A percentile compares a stretch with the other conserved stretches of the same genome.
These are phyloP conservation scores for Oxygymnocypris stewartii DNA, from an alignment of 2,113 vertebrate species.

Conservation along the genomic window DNA sequence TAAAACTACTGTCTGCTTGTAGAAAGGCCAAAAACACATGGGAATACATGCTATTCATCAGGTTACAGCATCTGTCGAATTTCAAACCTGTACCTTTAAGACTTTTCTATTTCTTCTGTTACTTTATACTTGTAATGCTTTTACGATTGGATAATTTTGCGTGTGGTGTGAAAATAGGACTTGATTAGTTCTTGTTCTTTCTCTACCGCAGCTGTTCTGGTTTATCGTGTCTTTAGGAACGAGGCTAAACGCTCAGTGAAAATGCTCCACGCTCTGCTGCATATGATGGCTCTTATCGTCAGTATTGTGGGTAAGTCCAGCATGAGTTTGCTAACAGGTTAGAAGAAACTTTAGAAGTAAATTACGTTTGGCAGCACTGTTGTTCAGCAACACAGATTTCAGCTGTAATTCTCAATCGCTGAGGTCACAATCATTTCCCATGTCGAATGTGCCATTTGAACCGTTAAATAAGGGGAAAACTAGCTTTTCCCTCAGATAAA, in stretches of 20 bases:
- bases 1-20: slow-evolving; percentile 28
- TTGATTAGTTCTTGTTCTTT: neutral
- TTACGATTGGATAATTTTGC: neutral
- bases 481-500: neutral
- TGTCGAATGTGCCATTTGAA: slow-evolving; percentile 2
- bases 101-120: neutral
- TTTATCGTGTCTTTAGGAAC: slow-evolving; percentile 86
- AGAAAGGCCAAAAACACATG: slow-evolving; percentile 22
- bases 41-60: neutral
- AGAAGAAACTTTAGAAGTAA: neutral
- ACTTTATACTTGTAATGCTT: neutral
- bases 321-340: neutral
- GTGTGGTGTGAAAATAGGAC: neutral
- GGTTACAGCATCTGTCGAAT: neutral
- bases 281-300: slow-evolving; percentile 80
- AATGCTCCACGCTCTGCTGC: slow-evolving; percentile 82
- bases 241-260: slow-evolving; percentile 85
- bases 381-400: neutral
- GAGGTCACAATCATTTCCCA: neutral
- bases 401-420: neutral
- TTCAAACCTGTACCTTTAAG: neutral
- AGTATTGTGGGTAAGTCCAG: slow-evolving; percentile 73
- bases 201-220: slow-evolving; percentile 80
- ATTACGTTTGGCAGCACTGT: neutral
- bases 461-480: neutral